Evolutionary conservation across 92 coral and sea anemone species (phyloP).

Genomic region (Phenganax subtilis): DNA sequence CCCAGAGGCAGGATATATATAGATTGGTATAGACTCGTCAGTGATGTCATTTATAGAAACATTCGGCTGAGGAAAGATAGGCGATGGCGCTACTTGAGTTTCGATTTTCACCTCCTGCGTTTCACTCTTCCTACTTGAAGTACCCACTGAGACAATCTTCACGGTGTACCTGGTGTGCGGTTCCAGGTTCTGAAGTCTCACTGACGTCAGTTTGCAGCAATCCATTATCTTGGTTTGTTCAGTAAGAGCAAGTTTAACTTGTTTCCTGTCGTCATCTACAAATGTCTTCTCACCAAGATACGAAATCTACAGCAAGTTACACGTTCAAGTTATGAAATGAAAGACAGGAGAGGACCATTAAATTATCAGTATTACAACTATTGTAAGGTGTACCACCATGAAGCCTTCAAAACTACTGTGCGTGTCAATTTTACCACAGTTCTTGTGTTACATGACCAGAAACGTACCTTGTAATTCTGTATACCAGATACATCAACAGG

Average conservation of each 20-base stretch:
- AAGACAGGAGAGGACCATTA: neutral
- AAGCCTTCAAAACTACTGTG: no score
- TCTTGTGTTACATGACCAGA: neutral
- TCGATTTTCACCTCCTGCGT: conserved; percentile 36
- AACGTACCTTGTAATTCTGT: conserved; percentile 17
- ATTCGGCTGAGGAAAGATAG: conserved; percentile 55
- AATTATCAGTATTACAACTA: no score
- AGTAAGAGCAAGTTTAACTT: neutral
- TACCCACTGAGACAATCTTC: conserved; percentile 48
- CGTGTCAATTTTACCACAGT: no score
- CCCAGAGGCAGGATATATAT: conserved; percentile 61
- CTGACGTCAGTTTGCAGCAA: conserved; percentile 14
- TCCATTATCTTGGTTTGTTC: neutral
- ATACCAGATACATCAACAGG: conserved; percentile 27
- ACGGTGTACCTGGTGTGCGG: conserved; percentile 68
- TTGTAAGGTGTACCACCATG: no score
- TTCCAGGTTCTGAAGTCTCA: conserved; percentile 44
- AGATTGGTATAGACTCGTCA: conserved; percentile 65
- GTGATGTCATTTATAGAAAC: conserved; percentile 49
- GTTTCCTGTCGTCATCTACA: neutral
- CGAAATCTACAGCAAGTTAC: neutral
- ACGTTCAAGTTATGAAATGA: neutral
- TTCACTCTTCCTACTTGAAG: conserved; percentile 67
- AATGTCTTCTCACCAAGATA: conserved; percentile 29
- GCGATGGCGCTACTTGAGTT: conserved; percentile 69